phyloP scores from a whole-genome alignment of 2,113 vertebrate species.

The Pelvicachromis taeniatus region DNA sequence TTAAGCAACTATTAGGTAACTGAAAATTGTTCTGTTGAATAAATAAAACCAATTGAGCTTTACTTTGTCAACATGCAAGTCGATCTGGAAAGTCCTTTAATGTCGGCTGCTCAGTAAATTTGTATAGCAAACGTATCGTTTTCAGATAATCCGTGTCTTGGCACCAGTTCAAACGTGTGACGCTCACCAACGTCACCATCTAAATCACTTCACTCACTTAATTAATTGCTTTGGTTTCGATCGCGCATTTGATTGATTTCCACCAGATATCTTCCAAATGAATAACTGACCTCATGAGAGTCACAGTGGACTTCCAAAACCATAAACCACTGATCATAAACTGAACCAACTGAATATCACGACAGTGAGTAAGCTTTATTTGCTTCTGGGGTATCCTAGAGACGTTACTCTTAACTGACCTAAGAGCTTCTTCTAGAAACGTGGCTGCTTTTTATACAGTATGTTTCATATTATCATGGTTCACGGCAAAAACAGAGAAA shows the following conservation, averaged over 20 bases:
- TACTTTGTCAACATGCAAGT: not conserved
- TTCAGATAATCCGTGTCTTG: not conserved
- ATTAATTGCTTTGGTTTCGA: not conserved
- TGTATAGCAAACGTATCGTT: not conserved
- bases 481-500: not conserved
- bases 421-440: not conserved
- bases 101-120: not conserved
- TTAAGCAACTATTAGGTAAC: not conserved
- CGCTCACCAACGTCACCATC: not conserved
- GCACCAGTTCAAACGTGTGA: not conserved
- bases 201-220: not conserved
- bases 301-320: not conserved
- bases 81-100: accelerated
- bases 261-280: not conserved
- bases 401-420: not conserved
- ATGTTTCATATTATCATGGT: not conserved
- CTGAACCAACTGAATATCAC: not conserved
- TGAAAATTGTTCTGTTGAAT: not conserved
- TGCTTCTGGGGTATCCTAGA: not conserved
- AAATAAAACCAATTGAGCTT: not conserved
- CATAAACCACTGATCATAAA: not conserved
- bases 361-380: not conserved
- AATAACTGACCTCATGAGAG: slow-evolving; percentile 1
- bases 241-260: not conserved
- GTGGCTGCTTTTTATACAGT: not conserved